These are phyloP conservation scores for Scaptomyza tumidula DNA, from an alignment of 2,888 invertebrate genomes.

Conservation along the genomic window DNA sequence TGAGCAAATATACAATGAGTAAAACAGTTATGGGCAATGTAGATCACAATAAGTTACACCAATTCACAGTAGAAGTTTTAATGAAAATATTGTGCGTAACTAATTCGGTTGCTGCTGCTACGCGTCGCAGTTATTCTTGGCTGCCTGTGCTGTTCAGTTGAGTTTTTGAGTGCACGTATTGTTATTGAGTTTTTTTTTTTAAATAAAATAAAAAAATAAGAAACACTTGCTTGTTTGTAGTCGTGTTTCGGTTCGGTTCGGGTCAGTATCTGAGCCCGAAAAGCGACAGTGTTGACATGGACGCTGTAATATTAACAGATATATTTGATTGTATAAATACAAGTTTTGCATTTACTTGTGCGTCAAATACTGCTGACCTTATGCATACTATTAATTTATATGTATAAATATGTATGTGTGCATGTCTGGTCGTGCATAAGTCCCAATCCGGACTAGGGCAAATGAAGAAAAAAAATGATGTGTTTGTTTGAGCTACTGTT, in stretches of 20 bases:
- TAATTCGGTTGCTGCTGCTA: neutral
- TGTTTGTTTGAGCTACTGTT: slow-evolving; percentile 4
- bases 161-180: slow-evolving; percentile 5
- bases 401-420: neutral
- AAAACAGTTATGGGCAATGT: neutral
- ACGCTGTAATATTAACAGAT: slow-evolving; percentile 7
- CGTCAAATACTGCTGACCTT: neutral
- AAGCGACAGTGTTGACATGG: neutral
- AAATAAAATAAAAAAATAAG: neutral
- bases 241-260: neutral
- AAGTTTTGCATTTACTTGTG: neutral
- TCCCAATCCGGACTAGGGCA: slow-evolving; percentile 10
- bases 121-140: slow-evolving; percentile 23
- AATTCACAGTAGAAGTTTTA: neutral
- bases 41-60: neutral
- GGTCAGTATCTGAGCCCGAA: slow-evolving; percentile 1
- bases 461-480: slow-evolving; percentile 1
- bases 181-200: neutral
- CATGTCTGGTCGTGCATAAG: slow-evolving; percentile 13
- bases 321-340: neutral
- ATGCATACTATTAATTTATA: neutral
- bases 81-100: neutral
- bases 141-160: slow-evolving; percentile 20
- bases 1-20: too few species aligned
- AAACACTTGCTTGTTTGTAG: neutral